phyloP scores from a whole-genome alignment of 2,113 vertebrate species.

The Sander vitreus region DNA sequence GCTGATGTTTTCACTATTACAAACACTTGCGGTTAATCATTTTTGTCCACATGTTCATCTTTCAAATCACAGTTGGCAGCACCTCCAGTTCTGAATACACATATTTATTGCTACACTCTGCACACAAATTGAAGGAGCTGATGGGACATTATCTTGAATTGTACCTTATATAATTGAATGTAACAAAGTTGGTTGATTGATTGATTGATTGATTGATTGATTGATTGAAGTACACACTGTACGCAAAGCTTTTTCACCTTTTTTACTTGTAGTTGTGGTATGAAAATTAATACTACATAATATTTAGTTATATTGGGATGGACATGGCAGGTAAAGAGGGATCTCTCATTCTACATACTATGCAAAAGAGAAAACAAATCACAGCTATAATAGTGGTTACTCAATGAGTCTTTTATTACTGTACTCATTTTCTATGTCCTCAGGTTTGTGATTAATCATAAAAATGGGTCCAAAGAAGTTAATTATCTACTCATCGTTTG shows the following conservation, averaged over 20 bases:
- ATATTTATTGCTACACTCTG: no score
- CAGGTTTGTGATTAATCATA: constrained; percentile 71
- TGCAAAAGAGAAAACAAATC: constrained; percentile 27
- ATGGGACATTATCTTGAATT: no score
- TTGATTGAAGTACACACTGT: no score
- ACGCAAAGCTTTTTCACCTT: no score
- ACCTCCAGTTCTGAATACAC: no score
- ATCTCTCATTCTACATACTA: not conserved
- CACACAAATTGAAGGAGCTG: no score
- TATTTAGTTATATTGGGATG: not conserved
- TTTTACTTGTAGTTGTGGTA: not conserved
- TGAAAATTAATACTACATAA: not conserved
- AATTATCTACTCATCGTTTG: constrained; percentile 69
- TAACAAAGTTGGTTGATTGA: no score
- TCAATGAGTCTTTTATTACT: constrained; percentile 68
- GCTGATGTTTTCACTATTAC: not conserved
- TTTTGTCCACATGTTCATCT: not conserved
- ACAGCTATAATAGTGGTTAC: constrained; percentile 43
- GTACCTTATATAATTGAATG: no score
- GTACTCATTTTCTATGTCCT: constrained; percentile 55
- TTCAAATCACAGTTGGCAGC: not conserved
- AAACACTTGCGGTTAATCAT: not conserved
- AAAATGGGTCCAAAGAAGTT: constrained; percentile 75
- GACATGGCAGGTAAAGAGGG: not conserved
- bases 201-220: no score